Evolutionary conservation across 1,140 invertebrate species (phyloP).

Genomic region (Megathymus violae): DNA sequence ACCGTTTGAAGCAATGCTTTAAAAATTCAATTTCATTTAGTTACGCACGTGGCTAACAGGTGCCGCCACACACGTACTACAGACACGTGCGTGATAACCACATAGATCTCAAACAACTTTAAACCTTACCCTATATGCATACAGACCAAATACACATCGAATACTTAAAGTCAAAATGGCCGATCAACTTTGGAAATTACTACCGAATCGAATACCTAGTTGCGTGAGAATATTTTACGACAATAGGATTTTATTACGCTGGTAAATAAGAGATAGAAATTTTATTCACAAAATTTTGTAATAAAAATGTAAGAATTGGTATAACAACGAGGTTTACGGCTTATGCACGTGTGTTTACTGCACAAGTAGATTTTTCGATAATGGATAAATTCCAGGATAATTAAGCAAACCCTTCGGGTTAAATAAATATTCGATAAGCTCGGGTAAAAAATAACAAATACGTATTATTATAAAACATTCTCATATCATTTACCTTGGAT

Average conservation of each 20-base stretch:
- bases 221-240: conserved; percentile 37
- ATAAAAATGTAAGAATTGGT: conserved; percentile 4
- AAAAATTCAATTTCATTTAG: conserved; percentile 9
- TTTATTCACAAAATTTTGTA: conserved; percentile 17
- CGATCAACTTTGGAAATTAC: conserved; percentile 1
- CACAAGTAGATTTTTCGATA: background rate
- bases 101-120: background rate
- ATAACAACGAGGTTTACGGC: background rate
- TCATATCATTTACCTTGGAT: too few species aligned
- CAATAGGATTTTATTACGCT: conserved; percentile 14
- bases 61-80: conserved; percentile 20
- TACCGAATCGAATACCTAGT: conserved; percentile 23
- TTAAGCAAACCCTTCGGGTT: background rate
- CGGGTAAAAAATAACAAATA: too few species aligned
- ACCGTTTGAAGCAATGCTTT: conserved; percentile 8
- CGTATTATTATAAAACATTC: too few species aligned
- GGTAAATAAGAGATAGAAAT: conserved; percentile 14
- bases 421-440: background rate
- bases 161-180: conserved; percentile 20
- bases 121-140: background rate
- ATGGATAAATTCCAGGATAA: background rate
- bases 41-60: conserved; percentile 21
- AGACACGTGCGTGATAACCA: conserved; percentile 42
- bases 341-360: background rate
- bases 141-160: too few species aligned